These are phyloP conservation scores for Labeo calbasu DNA, from an alignment of 2,797 vertebrate genomes.

Conservation along the genomic window DNA sequence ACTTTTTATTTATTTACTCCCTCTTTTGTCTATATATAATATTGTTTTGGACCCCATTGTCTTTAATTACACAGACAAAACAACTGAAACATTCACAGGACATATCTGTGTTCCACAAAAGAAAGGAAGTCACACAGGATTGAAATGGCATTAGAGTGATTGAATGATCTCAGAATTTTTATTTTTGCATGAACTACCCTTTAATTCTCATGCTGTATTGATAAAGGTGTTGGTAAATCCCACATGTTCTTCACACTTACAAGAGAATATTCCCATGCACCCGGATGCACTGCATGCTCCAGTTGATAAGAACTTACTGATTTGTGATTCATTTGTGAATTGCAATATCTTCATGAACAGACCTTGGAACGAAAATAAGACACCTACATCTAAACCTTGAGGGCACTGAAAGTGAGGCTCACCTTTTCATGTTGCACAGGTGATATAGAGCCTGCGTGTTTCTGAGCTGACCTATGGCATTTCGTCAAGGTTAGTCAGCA, in stretches of 20 bases:
- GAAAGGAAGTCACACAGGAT: neutral
- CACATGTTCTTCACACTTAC: neutral
- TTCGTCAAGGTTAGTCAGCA: conserved; percentile 52
- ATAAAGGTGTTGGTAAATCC: neutral
- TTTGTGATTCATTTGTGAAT: neutral
- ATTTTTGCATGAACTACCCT: neutral
- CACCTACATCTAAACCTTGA: neutral
- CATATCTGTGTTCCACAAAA: neutral
- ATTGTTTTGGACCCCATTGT: neutral
- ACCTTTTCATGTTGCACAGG: conserved; percentile 14
- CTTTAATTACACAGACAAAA: neutral
- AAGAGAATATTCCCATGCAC: neutral
- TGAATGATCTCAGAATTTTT: neutral
- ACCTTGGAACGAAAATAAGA: neutral
- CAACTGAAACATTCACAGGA: neutral
- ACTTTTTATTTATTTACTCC: neutral
- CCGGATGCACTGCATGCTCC: neutral
- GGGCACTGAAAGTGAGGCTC: neutral
- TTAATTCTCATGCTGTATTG: neutral
- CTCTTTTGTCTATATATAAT: neutral
- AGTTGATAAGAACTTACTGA: neutral
- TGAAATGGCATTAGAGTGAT: neutral
- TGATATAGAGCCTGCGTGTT: conserved; percentile 42
- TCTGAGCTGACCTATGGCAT: conserved; percentile 56
- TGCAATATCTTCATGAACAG: conserved; percentile 4